Base-by-base conservation (phyloP, 1,140 invertebrate species). In the Hyphantria cunea region DNA sequence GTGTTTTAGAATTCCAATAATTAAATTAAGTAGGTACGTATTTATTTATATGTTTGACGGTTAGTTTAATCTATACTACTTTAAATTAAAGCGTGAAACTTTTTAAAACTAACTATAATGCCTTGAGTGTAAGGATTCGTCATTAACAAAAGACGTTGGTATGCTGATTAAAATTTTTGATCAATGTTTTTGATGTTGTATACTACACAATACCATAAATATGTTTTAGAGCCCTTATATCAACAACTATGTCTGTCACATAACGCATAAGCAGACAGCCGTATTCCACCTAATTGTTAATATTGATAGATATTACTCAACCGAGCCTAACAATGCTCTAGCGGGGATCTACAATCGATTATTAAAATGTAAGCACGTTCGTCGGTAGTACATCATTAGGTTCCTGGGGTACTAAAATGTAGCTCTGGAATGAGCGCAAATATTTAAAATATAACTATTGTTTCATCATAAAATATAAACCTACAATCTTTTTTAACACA, bases 331-430 rank as follows among this genome's bases (percentile, higher is more conserved):
- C 68, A 64, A 66, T 37, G 50, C 12, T 54, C 41, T 61, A 64
- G 60, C 55, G 42, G 53, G 64, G 64, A 73, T 74, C 65, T 71
- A 75, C 77, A 73, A 71, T 74, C 67, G 73, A 77, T 80, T 79
- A 81, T 79, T 79, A 77, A 82, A 81, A 80, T 80, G 76, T 84
- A 78, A 76, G 56, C 75, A 67, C 68, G 68, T 72, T 64, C 72
- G 61, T 72, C 74, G 63, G 72, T 79, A 75, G 74, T 78, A 66
- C 68, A 68, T 79, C 70, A 74, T 78, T 78, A 78, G 68, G 33
- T 41, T 49, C 45, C 17, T 33, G 50, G 17, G 55, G 48, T 45
- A 33, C 50, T 81, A 81, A 83, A 78, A 81, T 83, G 70, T 6
- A 47, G 59, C 63, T 58, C 1, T 13, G 11, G 11, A 31, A 42